phyloP scores from a whole-genome alignment of 1,140 invertebrate species.

The Drosophila guanche region DNA sequence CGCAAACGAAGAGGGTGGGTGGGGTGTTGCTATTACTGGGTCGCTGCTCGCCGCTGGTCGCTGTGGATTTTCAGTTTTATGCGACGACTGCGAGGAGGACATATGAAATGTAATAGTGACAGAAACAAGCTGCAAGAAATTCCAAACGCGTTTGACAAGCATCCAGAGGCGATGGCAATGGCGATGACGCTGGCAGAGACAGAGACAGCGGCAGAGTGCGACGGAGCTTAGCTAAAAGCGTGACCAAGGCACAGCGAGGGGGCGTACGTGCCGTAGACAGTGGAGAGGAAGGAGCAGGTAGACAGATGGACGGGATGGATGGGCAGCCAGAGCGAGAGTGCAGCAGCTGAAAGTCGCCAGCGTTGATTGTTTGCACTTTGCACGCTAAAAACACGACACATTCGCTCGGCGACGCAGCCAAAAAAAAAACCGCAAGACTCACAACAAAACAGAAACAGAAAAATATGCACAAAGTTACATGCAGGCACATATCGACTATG shows the following conservation, averaged over 20 bases:
- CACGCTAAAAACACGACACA: conserved; percentile 72
- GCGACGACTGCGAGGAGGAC: conserved; percentile 43
- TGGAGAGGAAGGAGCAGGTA: not conserved
- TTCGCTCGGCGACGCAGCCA: conserved; percentile 30
- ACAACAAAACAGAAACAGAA: conserved; percentile 1
- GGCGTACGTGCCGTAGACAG: not conserved
- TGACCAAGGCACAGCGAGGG: conserved; percentile 4
- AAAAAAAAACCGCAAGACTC: conserved; percentile 25
- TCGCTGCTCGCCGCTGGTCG: no score
- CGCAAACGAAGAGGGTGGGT: no score
- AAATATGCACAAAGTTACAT: conserved; percentile 13
- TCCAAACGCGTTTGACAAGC: conserved; percentile 68
- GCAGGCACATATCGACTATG: no score
- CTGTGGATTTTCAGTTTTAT: conserved; percentile 28
- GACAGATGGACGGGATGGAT: not conserved
- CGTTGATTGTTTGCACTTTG: conserved; percentile 79
- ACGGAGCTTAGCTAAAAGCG: conserved; percentile 50
- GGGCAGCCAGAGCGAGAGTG: conserved; percentile 4
- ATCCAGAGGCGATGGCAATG: conserved; percentile 28
- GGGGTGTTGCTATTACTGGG: no score
- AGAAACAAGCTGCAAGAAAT: conserved; percentile 71
- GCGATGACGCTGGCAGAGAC: not conserved
- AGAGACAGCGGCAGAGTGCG: conserved; percentile 33
- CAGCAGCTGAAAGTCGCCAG: conserved; percentile 69
- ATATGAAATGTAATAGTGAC: conserved; percentile 79